Percentiles rank a stretch among this genome's conserved stretches.
Evolutionary conservation across 53 echinoderm and acorn worm genomes (phyloP).

Genomic region (Mesocentrotus franciscanus): DNA sequence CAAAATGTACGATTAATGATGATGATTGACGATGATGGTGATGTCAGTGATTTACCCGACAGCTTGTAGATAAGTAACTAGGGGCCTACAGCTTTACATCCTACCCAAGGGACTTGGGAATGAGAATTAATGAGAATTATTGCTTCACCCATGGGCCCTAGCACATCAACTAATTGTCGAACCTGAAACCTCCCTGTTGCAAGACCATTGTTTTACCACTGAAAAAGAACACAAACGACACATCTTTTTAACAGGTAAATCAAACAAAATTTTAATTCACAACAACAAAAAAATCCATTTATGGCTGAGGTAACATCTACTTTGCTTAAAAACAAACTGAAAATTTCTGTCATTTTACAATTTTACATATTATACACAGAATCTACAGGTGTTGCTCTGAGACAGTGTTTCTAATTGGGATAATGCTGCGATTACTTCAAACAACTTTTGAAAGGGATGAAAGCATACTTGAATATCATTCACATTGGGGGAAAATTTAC

Average conservation of each 20-base stretch:
- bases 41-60: no score
- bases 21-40: no score
- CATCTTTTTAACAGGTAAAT: constrained; percentile 56
- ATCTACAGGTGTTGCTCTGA: constrained; percentile 41
- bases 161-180: no score
- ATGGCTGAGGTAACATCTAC: constrained; percentile 56
- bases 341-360: constrained; percentile 29
- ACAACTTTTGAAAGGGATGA: neutral
- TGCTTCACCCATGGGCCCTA: no score
- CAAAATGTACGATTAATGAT: no score
- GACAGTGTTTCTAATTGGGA: neutral
- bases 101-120: no score
- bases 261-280: constrained; percentile 68
- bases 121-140: no score
- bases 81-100: no score
- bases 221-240: neutral
- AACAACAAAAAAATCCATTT: constrained; percentile 60
- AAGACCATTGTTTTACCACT: neutral
- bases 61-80: no score
- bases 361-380: constrained; percentile 57
- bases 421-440: neutral
- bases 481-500: neutral
- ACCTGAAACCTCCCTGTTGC: no score
- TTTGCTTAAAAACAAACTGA: constrained; percentile 51
- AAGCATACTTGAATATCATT: neutral